Evolutionary conservation across 2,888 invertebrate species (phyloP), one percentile per base, ranked within the genome.

Genomic region (Lymantria dispar): DNA sequence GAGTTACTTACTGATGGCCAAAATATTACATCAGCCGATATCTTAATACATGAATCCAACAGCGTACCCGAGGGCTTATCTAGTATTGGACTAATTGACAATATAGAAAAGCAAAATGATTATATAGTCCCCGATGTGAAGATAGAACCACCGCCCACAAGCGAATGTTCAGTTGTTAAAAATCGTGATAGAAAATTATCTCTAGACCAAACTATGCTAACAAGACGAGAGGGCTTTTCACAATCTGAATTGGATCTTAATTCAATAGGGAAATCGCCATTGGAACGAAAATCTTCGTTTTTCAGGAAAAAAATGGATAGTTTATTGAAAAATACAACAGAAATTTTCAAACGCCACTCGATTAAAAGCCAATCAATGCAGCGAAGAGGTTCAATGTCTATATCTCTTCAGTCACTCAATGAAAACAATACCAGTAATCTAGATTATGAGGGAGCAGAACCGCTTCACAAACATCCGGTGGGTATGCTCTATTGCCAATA

Each of bases 231-330:
- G 50, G 78, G 84, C 11, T 68, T 89, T 38, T 87, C 90, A 8
- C 88, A 87, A 53, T 90, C 90, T 10, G 90, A 90, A 70, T 58
- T 87, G 47, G 87, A 91, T 68, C 73, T 91, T 40, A 75, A 88
- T 72, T 80, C 80, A 8, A 81, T 89, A 53, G 89, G 90, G 7
- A 90, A 88, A 65, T 83, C 76, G 9, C 87, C 88, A 10, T 58
- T 91, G 10, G 87, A 89, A 59, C 73, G 89, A 29, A 91, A 91
- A 72, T 87, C 89, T 0, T 90, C 91, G 3, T 90, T 90, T 66
- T 91, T 90, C 52, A 76, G 80, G 46, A 90, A 90, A 56, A 90
- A 85, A 66, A 81, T 90, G 84, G 87, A 89, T 31, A 90, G 83
- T 62, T 89, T 91, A 58, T 68, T 90, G 9, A 87, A 79, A 52